Conservation (phyloP, 2,113 vertebrate genomes). For the Tor tambroides region DNA sequence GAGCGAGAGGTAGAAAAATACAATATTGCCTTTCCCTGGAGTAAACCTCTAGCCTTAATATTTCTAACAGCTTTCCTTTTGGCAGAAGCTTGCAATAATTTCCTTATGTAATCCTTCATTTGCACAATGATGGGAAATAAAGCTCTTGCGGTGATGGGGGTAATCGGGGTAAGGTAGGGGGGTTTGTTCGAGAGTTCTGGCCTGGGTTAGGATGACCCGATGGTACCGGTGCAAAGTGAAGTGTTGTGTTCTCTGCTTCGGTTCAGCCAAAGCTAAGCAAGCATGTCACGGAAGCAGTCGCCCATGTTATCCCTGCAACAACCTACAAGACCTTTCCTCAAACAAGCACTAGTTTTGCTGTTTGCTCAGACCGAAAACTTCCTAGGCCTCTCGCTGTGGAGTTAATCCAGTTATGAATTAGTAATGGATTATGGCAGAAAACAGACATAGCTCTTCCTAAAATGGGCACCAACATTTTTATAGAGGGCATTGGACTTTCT, state of each 20-base stretch:
- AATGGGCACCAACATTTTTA: conserved; percentile 55
- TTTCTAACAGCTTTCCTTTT: background rate
- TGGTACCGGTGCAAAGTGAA: conserved; percentile 75
- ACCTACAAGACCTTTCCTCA: conserved; percentile 43
- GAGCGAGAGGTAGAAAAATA: background rate
- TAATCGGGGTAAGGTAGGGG: background rate
- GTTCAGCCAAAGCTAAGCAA: conserved; percentile 79
- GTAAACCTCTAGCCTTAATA: background rate
- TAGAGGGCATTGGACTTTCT: conserved; percentile 31
- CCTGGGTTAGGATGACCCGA: conserved; percentile 60
- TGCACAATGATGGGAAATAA: conserved; percentile 3
- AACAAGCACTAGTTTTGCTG: conserved; percentile 9
- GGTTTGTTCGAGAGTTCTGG: conserved; percentile 48
- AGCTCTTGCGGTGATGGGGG: background rate
- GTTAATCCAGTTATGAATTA: conserved; percentile 72
- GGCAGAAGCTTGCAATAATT: background rate
- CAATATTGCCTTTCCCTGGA: conserved; percentile 19
- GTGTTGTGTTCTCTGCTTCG: conserved; percentile 73
- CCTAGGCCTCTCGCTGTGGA: background rate
- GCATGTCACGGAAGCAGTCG: conserved; percentile 64
- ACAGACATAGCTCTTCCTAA: conserved; percentile 49
- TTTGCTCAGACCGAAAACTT: background rate
- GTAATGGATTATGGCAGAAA: conserved; percentile 66
- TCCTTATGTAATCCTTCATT: background rate
- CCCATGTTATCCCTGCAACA: background rate